phyloP scores from a whole-genome alignment of 2,888 invertebrate genomes.

The Trichogramma dendrolimi region DNA sequence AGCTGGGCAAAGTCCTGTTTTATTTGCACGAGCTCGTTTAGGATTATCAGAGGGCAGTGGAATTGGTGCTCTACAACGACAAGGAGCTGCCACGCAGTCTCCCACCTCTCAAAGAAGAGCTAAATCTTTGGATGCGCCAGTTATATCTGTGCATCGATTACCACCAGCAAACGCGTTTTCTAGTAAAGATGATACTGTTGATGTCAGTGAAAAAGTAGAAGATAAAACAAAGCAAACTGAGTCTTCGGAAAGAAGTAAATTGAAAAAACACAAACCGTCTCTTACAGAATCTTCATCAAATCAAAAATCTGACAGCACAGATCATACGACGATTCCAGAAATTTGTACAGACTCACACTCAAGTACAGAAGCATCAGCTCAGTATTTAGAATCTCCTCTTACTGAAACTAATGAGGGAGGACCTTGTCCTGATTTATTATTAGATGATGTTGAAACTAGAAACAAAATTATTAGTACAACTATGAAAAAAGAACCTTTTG shows the following conservation, averaged over 20 bases:
- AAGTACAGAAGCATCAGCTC: constrained; percentile 47
- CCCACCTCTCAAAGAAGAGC: constrained; percentile 72
- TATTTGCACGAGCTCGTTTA: constrained; percentile 75
- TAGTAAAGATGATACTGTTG: constrained; percentile 84
- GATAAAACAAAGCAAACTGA: constrained; percentile 56
- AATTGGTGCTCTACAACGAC: constrained; percentile 69
- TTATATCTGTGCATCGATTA: constrained; percentile 73
- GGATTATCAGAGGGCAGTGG: constrained; percentile 83
- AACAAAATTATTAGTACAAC: constrained; percentile 11
- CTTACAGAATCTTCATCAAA: constrained; percentile 42
- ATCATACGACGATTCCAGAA: constrained; percentile 45
- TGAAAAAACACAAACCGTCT: constrained; percentile 18
- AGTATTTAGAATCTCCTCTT: constrained; percentile 47
- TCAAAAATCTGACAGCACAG: constrained; percentile 46
- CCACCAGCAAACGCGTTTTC: constrained; percentile 83
- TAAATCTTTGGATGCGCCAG: constrained; percentile 79
- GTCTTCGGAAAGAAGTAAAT: constrained; percentile 48
- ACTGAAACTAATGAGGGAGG: constrained; percentile 46
- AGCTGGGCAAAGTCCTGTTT: constrained; percentile 70
- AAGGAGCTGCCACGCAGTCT: constrained; percentile 72
- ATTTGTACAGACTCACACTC: constrained; percentile 46
- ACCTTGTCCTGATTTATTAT: constrained; percentile 41
- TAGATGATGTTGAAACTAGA: constrained; percentile 38
- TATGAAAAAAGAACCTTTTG: constrained; percentile 14
- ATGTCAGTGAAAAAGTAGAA: constrained; percentile 62